phyloP scores from a whole-genome alignment of 2,888 invertebrate genomes.

The Amitus sp. region DNA sequence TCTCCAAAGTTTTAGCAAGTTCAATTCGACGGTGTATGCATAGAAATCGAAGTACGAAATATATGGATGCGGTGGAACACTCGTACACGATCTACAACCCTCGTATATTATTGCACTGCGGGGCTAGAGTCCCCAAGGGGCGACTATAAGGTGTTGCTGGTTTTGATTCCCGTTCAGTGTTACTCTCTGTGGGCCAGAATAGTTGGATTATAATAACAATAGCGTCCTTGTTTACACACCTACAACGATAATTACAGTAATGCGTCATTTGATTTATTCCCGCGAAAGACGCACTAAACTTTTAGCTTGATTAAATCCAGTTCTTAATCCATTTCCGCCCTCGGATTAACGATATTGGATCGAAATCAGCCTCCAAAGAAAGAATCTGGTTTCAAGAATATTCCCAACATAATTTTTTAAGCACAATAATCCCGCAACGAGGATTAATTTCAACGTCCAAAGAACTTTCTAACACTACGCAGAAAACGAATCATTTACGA shows the following conservation, averaged over 20 bases:
- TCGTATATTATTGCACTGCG: constrained; percentile 36
- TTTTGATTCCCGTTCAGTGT: constrained; percentile 36
- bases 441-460: not conserved
- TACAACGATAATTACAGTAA: constrained; percentile 31
- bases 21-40: constrained; percentile 18
- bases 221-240: constrained; percentile 34
- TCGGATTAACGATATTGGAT: too few species aligned
- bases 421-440: too few species aligned
- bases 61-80: constrained; percentile 20
- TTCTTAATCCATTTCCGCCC: too few species aligned
- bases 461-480: too few species aligned
- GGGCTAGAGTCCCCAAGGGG: constrained; percentile 30
- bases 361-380: too few species aligned
- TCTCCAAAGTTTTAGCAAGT: constrained; percentile 8
- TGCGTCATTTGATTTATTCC: not conserved
- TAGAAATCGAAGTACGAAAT: constrained; percentile 14
- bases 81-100: constrained; percentile 34
- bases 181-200: constrained; percentile 35
- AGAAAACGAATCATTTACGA: not conserved
- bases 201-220: constrained; percentile 28
- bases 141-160: constrained; percentile 37
- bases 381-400: too few species aligned
- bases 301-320: too few species aligned
- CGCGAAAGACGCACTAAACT: not conserved
- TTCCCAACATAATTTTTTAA: too few species aligned